These are phyloP conservation scores for Caenorhabditis sp. DNA, from an alignment of 2,888 invertebrate genomes.

Conservation along the genomic window DNA sequence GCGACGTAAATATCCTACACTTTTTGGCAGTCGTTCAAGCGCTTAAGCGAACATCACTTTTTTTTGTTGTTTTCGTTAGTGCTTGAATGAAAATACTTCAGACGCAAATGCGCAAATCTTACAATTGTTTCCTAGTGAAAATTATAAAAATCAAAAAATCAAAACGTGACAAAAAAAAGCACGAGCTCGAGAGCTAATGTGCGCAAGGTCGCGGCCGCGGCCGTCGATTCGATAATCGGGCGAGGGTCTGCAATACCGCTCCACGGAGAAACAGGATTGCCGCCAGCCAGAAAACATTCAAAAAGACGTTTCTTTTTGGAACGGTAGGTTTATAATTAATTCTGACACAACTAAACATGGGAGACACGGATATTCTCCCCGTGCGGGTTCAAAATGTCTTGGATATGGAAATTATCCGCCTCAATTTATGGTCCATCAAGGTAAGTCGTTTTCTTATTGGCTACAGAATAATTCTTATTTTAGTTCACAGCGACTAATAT, in stretches of 20 bases:
- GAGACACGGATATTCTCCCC: slow-evolving; percentile 33
- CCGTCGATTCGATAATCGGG: neutral
- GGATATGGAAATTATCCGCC: slow-evolving; percentile 46
- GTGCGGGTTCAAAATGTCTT: slow-evolving; percentile 59
- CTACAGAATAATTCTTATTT: slow-evolving; percentile 14
- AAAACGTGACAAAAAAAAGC: neutral
- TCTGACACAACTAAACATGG: slow-evolving; percentile 19
- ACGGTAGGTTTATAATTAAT: neutral
- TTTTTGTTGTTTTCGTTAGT: too few species aligned
- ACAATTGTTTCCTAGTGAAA: too few species aligned
- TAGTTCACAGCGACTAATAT: slow-evolving; percentile 30
- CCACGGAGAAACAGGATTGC: slow-evolving; percentile 7
- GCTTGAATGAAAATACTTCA: too few species aligned
- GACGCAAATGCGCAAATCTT: too few species aligned
- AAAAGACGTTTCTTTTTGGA: neutral
- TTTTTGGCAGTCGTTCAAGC: too few species aligned
- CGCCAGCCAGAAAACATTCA: slow-evolving; percentile 31
- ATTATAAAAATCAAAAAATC: neutral
- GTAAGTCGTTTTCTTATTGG: slow-evolving; percentile 34
- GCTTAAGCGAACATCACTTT: too few species aligned
- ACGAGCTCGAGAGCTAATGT: too few species aligned
- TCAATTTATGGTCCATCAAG: slow-evolving; percentile 60
- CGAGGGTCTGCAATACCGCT: slow-evolving; percentile 22
- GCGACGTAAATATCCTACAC: too few species aligned
- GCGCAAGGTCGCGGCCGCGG: neutral